Evolutionary conservation across 1,140 invertebrate genomes (phyloP).

Genomic region (Drosophila repletoides): DNA sequence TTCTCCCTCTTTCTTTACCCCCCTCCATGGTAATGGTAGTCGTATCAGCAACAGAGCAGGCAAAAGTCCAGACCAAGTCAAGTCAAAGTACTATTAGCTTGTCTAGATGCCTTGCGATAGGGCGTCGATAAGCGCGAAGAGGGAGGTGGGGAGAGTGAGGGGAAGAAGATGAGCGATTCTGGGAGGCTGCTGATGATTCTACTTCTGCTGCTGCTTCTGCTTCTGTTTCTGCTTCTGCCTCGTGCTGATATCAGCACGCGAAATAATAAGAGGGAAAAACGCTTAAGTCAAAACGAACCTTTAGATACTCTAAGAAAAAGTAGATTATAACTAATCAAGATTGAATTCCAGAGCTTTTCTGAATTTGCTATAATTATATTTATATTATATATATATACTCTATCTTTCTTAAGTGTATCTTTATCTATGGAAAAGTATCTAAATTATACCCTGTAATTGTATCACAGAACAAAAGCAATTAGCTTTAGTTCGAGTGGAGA

Average conservation of each 20-base stretch:
- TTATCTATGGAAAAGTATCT: too few species aligned
- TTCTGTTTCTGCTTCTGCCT: constrained; percentile 14
- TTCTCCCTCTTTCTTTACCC: not conserved
- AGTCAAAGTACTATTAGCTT: constrained; percentile 48
- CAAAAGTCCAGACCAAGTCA: constrained; percentile 9
- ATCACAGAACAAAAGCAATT: constrained; percentile 28
- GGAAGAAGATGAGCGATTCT: constrained; percentile 22
- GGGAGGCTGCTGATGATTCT: constrained; percentile 5
- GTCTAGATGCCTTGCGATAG: constrained; percentile 50
- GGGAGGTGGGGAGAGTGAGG: not conserved
- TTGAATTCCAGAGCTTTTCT: too few species aligned
- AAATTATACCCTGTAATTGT: not conserved
- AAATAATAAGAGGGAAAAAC: constrained; percentile 7
- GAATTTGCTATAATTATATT: too few species aligned
- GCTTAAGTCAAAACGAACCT: not conserved
- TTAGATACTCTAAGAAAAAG: not conserved
- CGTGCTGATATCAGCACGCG: constrained; percentile 35
- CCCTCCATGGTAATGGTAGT: constrained; percentile 24
- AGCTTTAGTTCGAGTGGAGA: not conserved
- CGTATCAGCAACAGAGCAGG: constrained; percentile 23
- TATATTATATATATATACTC: too few species aligned
- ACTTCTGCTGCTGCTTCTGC: too few species aligned
- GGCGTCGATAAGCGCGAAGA: constrained; percentile 26
- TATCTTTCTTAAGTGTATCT: too few species aligned
- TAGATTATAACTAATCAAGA: not conserved